phyloP scores from a whole-genome alignment of 2,113 vertebrate genomes.

The Parus major region DNA sequence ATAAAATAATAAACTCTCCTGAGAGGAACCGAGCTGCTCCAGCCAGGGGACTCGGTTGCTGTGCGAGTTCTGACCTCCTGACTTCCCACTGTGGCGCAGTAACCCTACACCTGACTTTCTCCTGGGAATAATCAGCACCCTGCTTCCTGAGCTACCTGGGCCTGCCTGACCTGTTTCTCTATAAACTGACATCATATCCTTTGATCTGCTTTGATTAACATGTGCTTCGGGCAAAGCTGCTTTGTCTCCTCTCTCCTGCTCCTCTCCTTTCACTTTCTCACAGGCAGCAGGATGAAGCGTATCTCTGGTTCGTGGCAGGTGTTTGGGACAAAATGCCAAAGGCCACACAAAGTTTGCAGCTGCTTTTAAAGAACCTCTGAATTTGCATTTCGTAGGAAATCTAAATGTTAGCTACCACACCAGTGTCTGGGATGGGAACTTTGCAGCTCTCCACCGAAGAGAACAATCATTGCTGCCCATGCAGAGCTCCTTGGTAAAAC shows the following conservation, averaged over 20 bases:
- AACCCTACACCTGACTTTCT: slow-evolving; percentile 76
- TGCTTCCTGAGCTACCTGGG: slow-evolving; percentile 81
- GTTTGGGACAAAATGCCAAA: neutral
- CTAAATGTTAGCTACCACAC: neutral
- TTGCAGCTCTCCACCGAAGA: rapidly evolving
- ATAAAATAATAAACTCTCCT: neutral
- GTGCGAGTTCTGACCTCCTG: slow-evolving; percentile 74
- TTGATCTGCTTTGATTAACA: slow-evolving; percentile 73
- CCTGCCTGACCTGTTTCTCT: slow-evolving; percentile 92
- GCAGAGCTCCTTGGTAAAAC: neutral
- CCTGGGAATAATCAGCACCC: slow-evolving; percentile 76
- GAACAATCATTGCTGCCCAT: rapidly evolving
- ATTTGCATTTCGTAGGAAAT: neutral
- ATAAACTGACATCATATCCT: slow-evolving; percentile 81
- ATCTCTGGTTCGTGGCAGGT: neutral
- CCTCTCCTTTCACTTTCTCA: slow-evolving; percentile 41
- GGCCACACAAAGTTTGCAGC: neutral
- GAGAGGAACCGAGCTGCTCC: neutral
- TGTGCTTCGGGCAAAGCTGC: slow-evolving; percentile 63
- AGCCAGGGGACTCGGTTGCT: slow-evolving; percentile 18
- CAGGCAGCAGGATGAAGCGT: neutral
- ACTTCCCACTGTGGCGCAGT: slow-evolving; percentile 57
- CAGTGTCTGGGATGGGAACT: neutral
- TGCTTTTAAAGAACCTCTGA: neutral
- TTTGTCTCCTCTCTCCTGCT: slow-evolving; percentile 60